Base-by-base conservation (phyloP, 2,113 vertebrate genomes). In the Leptodactylus fuscus region DNA sequence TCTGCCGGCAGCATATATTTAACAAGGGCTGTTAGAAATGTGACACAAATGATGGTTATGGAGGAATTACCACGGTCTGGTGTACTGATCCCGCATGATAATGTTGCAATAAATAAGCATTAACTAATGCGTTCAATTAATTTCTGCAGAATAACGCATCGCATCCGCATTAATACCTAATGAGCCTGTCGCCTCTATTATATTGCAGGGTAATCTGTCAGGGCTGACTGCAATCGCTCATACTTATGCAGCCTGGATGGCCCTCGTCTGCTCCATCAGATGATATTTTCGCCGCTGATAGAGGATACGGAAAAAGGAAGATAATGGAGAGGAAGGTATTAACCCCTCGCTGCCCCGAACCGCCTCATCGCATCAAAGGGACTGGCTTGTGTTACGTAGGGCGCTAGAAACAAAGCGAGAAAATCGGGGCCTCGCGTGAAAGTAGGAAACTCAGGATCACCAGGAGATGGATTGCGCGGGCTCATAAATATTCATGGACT, bases 101-200 rank as follows among this genome's bases (percentile, higher is more conserved):
- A 85, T 85, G 83, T 58, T 27, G 60, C 32, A 79, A 85, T 85
- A 85, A 85, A 85, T 85, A 79, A 85, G 83, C 46, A 71, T 79
- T 79, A 80, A 85, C 83, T 85, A 85, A 85, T 80, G 83, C 75
- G 46, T 85, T 85, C 83, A 85, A 85, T 85, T 85, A 85, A 85
- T 85, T 79, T 85, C 83, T 55, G 83, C 83, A 32, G 83, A 69
- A 85, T 69, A 85, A 79, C 74, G 76, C 83, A 44, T 85, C 62
- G 65, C 60, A 46, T 79, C 75, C 29, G 75, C 83, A 85, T 79
- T 79, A 80, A 85, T 85, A 80, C 83, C 83, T 85, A 85, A 85
- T 85, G 83, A 85, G 83, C 83, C 74, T 51, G 83, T 85, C 58
- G 83, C 74, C 70, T 84, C 55, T 16, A 67, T 84, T 62, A 77